These are phyloP conservation scores for Stramonita haemastoma DNA, from an alignment of 2,888 invertebrate species.

Conservation along the genomic window DNA sequence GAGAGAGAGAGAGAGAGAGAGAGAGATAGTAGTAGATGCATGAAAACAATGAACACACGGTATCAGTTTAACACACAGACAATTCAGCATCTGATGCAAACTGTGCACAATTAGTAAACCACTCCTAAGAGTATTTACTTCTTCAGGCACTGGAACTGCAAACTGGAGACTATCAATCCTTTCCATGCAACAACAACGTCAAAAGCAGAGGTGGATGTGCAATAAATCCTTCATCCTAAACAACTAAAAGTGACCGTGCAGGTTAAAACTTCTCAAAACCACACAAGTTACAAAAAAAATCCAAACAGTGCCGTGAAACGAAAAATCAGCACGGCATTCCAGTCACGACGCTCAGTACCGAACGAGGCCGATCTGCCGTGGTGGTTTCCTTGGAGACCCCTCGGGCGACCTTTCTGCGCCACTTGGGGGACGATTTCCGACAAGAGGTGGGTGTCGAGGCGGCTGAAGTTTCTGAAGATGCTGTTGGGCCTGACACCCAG, in stretches of 20 bases:
- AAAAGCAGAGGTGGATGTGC: no score
- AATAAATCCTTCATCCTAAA: not conserved
- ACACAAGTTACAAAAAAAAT: no score
- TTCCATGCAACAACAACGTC: not conserved
- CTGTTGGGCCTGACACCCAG: slow-evolving; percentile 62
- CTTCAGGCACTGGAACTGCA: no score
- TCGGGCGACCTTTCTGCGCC: not conserved
- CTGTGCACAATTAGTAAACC: not conserved
- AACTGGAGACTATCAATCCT: not conserved
- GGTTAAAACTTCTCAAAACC: not conserved
- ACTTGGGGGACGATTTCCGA: slow-evolving; percentile 31
- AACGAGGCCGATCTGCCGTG: not conserved
- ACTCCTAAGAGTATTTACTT: not conserved
- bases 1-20: no score
- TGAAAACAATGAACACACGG: no score
- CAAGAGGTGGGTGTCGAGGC: slow-evolving; percentile 33
- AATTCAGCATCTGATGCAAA: no score
- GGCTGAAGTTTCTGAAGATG: slow-evolving; percentile 60
- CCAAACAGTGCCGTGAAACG: not conserved
- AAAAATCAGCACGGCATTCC: not conserved
- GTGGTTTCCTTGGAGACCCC: slow-evolving; percentile 17
- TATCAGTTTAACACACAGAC: no score
- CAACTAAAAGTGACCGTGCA: not conserved
- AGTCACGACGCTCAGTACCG: not conserved
- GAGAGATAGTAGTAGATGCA: no score